Percentiles rank a stretch among this genome's conserved stretches.
Conservation (phyloP, 2,797 vertebrate species). For the Podarcis siculus region DNA sequence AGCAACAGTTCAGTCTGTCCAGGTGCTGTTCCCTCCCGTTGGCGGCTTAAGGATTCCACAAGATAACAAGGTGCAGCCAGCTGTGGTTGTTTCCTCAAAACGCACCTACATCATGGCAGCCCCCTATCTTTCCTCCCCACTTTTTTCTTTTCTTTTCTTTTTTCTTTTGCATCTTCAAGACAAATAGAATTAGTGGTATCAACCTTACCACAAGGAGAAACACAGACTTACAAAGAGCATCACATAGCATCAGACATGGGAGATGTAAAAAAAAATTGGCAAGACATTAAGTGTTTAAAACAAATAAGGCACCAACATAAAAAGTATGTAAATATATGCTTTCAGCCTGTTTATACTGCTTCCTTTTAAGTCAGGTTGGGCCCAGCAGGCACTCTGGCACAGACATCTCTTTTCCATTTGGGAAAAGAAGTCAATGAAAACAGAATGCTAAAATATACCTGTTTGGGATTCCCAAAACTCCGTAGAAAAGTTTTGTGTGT, state of each 20-base stretch:
- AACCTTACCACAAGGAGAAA: conserved; percentile 6
- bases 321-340: conserved; percentile 13
- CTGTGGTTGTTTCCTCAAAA: neutral
- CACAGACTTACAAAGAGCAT: neutral
- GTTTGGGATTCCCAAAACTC: neutral
- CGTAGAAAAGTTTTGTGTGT: neutral
- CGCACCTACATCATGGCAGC: neutral
- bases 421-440: neutral
- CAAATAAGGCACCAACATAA: conserved; percentile 9
- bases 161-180: conserved; percentile 35
- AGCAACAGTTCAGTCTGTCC: conserved; percentile 18
- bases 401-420: neutral
- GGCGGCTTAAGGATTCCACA: neutral
- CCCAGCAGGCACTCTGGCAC: neutral
- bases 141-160: conserved; percentile 51
- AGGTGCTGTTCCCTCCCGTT: neutral
- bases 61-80: conserved; percentile 20
- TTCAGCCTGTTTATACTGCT: neutral
- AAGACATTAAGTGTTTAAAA: neutral
- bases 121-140: neutral
- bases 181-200: conserved; percentile 14
- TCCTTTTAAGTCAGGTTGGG: conserved; percentile 10
- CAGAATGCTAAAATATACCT: neutral
- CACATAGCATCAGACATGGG: neutral
- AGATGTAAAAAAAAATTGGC: neutral